These are phyloP conservation scores for Ligdia adustata DNA, from an alignment of 2,888 invertebrate genomes.

Conservation along the genomic window DNA sequence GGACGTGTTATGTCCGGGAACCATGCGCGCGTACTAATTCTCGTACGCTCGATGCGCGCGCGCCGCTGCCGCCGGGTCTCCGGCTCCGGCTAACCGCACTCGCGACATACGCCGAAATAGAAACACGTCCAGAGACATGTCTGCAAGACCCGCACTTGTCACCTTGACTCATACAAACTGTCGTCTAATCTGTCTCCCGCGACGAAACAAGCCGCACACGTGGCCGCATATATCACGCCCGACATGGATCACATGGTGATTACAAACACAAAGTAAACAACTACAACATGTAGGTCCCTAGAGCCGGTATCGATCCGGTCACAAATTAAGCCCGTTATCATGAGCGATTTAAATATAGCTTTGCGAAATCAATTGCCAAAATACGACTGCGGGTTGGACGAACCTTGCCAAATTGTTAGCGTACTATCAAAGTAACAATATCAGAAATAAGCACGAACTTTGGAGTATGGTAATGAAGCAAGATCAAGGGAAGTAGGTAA, in stretches of 20 bases:
- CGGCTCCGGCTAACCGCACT: constrained; percentile 46
- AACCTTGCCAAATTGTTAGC: constrained; percentile 3
- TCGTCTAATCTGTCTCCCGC: constrained; percentile 13
- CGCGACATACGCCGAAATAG: constrained; percentile 75
- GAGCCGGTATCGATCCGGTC: constrained; percentile 11
- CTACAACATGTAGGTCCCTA: constrained; percentile 1
- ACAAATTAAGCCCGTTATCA: constrained; percentile 1
- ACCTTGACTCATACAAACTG: constrained; percentile 19
- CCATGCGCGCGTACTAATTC: constrained; percentile 69
- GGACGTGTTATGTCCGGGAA: constrained; percentile 61
- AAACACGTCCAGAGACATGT: constrained; percentile 48
- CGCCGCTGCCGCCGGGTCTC: constrained; percentile 57
- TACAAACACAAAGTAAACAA: constrained; percentile 20
- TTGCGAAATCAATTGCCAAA: neutral
- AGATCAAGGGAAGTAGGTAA: constrained; percentile 13
- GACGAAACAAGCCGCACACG: constrained; percentile 24
- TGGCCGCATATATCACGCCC: constrained; percentile 23
- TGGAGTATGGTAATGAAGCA: neutral
- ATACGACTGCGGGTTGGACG: constrained; percentile 3
- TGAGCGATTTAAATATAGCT: constrained; percentile 7
- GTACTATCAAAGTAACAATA: neutral
- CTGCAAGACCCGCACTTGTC: constrained; percentile 37
- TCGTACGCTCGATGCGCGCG: constrained; percentile 55
- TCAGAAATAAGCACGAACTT: neutral
- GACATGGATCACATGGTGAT: constrained; percentile 22